A percentile compares a stretch with the other conserved stretches of the same genome.
These are phyloP conservation scores for Hecatera dysodea DNA, from an alignment of 2,888 invertebrate genomes.

Conservation along the genomic window DNA sequence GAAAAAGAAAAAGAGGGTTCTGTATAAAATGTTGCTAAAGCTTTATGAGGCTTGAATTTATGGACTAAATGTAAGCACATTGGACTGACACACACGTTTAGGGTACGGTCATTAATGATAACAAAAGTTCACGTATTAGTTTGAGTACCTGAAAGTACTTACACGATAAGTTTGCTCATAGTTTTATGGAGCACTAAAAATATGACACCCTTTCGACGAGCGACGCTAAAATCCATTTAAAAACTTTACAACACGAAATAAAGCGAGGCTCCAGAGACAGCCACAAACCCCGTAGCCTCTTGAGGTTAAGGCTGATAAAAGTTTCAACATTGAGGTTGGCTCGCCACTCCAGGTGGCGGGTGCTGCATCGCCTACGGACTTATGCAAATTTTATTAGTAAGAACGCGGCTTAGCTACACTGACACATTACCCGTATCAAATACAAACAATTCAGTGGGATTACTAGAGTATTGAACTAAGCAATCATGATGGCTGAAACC, in stretches of 20 bases:
- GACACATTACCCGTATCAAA: slow-evolving; percentile 52
- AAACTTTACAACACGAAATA: slow-evolving; percentile 56
- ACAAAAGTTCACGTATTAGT: slow-evolving; percentile 38
- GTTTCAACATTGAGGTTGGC: slow-evolving; percentile 63
- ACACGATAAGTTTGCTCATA: slow-evolving; percentile 50
- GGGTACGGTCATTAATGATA: slow-evolving; percentile 46
- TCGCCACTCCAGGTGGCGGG: slow-evolving; percentile 46
- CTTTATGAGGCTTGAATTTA: slow-evolving; percentile 13
- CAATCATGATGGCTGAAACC: slow-evolving; percentile 16
- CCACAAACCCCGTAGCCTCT: slow-evolving; percentile 48
- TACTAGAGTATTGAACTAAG: slow-evolving; percentile 32
- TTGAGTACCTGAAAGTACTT: slow-evolving; percentile 38
- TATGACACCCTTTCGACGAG: slow-evolving; percentile 37
- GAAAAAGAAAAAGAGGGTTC: slow-evolving; percentile 24
- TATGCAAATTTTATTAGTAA: slow-evolving; percentile 70
- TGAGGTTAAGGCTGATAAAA: slow-evolving; percentile 67
- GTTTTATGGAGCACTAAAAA: slow-evolving; percentile 54
- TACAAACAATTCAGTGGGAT: slow-evolving; percentile 35
- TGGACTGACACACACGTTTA: slow-evolving; percentile 34
- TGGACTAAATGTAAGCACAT: slow-evolving; percentile 13
- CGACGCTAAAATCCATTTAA: slow-evolving; percentile 48
- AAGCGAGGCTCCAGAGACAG: slow-evolving; percentile 36
- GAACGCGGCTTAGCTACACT: slow-evolving; percentile 49
- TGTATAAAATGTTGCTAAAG: slow-evolving; percentile 1
- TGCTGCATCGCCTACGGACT: slow-evolving; percentile 52